Base-by-base conservation (phyloP, 2,888 invertebrate genomes). In the Pegoplata infirma region DNA sequence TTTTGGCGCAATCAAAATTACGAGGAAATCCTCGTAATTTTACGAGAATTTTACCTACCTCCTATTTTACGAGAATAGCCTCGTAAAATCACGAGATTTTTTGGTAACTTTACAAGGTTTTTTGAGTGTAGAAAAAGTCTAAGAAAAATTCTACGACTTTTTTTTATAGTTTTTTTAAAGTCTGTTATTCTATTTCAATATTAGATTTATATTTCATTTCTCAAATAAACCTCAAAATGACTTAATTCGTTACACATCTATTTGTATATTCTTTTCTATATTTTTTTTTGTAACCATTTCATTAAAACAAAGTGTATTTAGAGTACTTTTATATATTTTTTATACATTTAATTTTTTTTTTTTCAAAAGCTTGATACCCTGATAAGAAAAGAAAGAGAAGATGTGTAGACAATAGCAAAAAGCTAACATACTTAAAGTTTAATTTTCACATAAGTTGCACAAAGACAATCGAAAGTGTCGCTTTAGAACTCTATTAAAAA, bases 381-480 rank as follows among this genome's bases (percentile, higher is more conserved):
- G 56, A 63, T 75, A 69, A 58, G n/a, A 3, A n/a, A 23, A 21
- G 53, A 55, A 25, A 17, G 12, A 21, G 19, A 17, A 17, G 12
- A 40, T n/a, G n/a, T n/a, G n/a, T n/a, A n/a, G n/a, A n/a, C n/a
- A n/a, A n/a, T n/a, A n/a, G n/a, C n/a, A 47, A 58, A 58, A 79
- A 69, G 78, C 69, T 63, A 79, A 79, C 78, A 74, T 75, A 83
- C 85, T 84, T 84, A 82, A 82, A 81, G 82, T 82, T 84, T 86
- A 85, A 86, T 86, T 85, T 85, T 73, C 85, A 82, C 84, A 82
- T 82, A 84, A 84, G 82, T 82, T 82, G 82, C 82, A 83, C 83
- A 84, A 84, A 84, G 85, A 86, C 86, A 86, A 86, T 86, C 86
- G 86, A 86, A 86, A 86, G 86, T 86, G 86, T 85, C 86, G 84